phyloP scores from a whole-genome alignment of 2,888 invertebrate genomes.

The Hirtodrosophila trivittata region DNA sequence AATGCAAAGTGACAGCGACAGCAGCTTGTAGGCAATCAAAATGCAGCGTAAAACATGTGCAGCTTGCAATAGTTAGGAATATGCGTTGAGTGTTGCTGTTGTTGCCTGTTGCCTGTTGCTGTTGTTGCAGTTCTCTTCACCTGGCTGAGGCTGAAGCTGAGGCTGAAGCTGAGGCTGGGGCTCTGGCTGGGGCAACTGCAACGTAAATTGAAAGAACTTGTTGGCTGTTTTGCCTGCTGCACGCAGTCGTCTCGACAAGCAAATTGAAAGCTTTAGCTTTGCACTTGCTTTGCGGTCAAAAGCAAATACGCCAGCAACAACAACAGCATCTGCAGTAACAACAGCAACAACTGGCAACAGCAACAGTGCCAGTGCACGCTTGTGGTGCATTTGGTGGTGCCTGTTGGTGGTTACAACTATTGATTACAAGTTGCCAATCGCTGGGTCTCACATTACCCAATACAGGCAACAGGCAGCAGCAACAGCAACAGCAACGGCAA shows the following conservation, averaged over 20 bases:
- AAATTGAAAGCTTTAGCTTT: conserved; percentile 79
- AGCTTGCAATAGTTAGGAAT: conserved; percentile 55
- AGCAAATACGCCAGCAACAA: conserved; percentile 51
- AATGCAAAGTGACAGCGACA: conserved; percentile 78
- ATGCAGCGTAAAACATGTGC: conserved; percentile 74
- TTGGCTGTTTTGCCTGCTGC: conserved; percentile 61
- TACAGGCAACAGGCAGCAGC: conserved; percentile 32
- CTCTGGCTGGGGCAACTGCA: conserved; percentile 52
- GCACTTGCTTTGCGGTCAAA: conserved; percentile 78
- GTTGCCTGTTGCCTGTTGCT: conserved; percentile 26
- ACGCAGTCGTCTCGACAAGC: conserved; percentile 62
- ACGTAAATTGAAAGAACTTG: conserved; percentile 77
- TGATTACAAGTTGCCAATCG: conserved; percentile 76
- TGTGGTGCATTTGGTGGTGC: conserved; percentile 67
- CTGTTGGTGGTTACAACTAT: conserved; percentile 76
- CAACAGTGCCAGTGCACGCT: conserved; percentile 32
- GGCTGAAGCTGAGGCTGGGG: no score
- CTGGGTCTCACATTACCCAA: conserved; percentile 73
- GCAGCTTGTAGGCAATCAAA: conserved; percentile 75
- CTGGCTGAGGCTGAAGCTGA: conserved; percentile 55
- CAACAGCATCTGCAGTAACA: conserved; percentile 12
- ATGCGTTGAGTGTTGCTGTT: conserved; percentile 41
- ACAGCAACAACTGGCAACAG: conserved; percentile 15
- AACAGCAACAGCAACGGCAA: conserved; percentile 5
- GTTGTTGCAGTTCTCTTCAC: conserved; percentile 31